Percentiles rank a stretch among this genome's conserved stretches.
Evolutionary conservation across 2,797 vertebrate genomes (phyloP).

Genomic region (Lacerta viridis): DNA sequence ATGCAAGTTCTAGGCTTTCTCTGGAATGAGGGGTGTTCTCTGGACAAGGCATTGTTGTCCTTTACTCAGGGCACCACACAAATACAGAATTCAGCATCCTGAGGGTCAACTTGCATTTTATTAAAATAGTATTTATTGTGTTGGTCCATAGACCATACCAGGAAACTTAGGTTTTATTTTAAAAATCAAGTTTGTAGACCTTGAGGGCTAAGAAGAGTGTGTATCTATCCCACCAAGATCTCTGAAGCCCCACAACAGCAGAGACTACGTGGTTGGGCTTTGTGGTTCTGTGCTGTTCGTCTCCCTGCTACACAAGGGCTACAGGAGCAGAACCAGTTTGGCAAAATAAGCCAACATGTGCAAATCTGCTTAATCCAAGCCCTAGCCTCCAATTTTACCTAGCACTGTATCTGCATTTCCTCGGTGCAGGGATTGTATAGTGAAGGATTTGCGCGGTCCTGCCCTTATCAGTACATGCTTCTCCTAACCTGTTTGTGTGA

Average conservation of each 20-base stretch:
- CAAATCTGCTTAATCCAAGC: not conserved
- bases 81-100: not conserved
- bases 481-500: not conserved
- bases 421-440: not conserved
- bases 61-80: not conserved
- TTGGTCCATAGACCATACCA: too few species aligned
- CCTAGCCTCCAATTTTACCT: not conserved
- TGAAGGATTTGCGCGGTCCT: not conserved
- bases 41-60: not conserved
- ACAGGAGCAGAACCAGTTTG: not conserved
- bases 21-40: slow-evolving; percentile 5
- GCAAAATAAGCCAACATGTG: not conserved
- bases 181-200: not conserved
- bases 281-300: not conserved
- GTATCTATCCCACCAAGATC: not conserved
- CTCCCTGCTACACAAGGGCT: not conserved
- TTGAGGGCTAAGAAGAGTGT: not conserved
- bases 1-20: not conserved
- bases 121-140: not conserved
- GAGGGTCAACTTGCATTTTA: not conserved
- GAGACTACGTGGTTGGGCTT: not conserved
- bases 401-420: not conserved
- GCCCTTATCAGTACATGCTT: not conserved
- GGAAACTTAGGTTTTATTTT: not conserved
- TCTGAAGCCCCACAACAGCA: not conserved